Conservation (phyloP, 2,888 invertebrate genomes). For the Dysmachus trigonus region DNA sequence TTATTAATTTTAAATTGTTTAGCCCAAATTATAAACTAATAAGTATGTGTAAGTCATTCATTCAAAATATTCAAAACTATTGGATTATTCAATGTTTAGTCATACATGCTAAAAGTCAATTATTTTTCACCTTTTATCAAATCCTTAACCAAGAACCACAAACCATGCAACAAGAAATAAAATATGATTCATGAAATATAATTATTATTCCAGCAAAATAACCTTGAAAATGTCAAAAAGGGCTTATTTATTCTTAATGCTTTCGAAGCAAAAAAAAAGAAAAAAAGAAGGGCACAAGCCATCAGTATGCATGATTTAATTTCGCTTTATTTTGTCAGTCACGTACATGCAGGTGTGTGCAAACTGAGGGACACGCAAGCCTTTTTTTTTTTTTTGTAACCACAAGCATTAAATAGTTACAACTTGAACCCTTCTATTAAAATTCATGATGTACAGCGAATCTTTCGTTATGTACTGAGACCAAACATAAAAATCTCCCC, state of each 20-base stretch:
- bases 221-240: background rate
- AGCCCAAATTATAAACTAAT: no score
- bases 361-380: background rate
- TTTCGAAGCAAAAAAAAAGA: background rate
- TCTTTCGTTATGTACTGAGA: background rate
- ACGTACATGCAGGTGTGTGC: background rate
- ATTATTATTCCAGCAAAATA: background rate
- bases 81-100: no score
- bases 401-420: background rate
- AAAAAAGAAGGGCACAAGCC: no score
- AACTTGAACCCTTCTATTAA: background rate
- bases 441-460: background rate
- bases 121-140: no score
- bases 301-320: background rate
- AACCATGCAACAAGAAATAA: background rate
- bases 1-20: no score
- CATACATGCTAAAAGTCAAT: no score
- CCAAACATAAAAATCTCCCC: background rate
- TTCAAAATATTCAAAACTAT: no score
- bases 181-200: background rate
- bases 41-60: no score
- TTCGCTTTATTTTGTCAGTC: background rate
- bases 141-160: background rate
- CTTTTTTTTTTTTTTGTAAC: background rate
- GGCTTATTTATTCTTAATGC: background rate